Base-by-base conservation (phyloP, 2,113 vertebrate genomes). In the Geococcyx californianus region DNA sequence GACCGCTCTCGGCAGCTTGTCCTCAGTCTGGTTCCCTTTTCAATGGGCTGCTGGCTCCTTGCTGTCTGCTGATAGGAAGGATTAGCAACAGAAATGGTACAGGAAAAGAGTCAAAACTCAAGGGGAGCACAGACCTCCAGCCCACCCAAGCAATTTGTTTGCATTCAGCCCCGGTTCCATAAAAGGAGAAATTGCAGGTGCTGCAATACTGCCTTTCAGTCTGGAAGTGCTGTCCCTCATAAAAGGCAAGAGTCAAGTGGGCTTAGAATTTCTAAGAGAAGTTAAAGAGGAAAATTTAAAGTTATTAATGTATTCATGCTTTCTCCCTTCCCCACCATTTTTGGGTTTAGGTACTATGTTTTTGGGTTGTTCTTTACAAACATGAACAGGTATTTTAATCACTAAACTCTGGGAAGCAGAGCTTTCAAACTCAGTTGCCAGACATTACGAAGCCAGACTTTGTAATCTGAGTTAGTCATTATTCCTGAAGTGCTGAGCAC, bases 11-110 rank as follows among this genome's bases (percentile, higher is more conserved):
- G 94, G 94, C 96, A 95, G 89, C 72, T 82, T 94, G 93, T 93
- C 86, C 92, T 91, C 88, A 66, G 84, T 69, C 84, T 80, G 20
- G n/a, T 20, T 91, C 56, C 74, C 51, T 76, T 36, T 89, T 86
- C 60, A 69, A 85, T 36, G 94, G 94, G 75, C 96, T 94, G 82
- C 93, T 94, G 97, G 96, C 96, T 97, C 97, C 97, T 87, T 70
- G 49, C 76, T 95, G 91, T 97, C 97, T 96, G 91, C 89, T 95
- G 95, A 95, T 94, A 93, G 79, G 74, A 66, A 51, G 94, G 94
- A 97, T 97, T 96, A 97, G 95, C 92, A 90, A 67, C 80, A 73
- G 82, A 95, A 92, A 96, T 77, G 91, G 76, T 62, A 81, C 2
- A 40, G 42, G 14, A 24, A 73, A 81, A 16, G 79, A 58, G 75